Percentiles rank a stretch among this genome's conserved stretches.
Evolutionary conservation across 2,113 vertebrate species (phyloP).

Genomic region (Gallinago undulata): DNA sequence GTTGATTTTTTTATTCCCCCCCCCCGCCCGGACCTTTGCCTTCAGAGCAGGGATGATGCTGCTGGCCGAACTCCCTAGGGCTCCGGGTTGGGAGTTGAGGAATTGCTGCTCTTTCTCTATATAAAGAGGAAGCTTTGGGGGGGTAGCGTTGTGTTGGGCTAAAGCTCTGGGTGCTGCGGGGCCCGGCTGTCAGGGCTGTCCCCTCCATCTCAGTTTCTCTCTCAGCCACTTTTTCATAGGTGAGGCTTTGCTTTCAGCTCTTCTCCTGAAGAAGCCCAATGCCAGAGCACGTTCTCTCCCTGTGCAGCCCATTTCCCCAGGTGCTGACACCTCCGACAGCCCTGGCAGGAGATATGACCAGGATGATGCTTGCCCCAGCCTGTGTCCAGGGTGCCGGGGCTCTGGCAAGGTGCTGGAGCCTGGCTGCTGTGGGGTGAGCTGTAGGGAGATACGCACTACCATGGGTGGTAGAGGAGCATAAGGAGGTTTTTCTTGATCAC

Average conservation of each 20-base stretch:
- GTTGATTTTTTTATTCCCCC: background rate
- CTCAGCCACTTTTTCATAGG: fast-evolving
- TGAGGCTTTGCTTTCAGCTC: background rate
- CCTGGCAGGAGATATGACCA: background rate
- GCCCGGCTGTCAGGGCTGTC: background rate
- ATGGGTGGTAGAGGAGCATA: fast-evolving
- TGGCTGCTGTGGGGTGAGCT: background rate
- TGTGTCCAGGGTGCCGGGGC: background rate
- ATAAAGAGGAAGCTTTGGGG: background rate
- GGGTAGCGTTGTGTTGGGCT: background rate
- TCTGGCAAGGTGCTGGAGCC: background rate
- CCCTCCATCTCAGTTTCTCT: background rate
- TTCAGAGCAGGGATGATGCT: background rate
- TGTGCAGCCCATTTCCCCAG: background rate
- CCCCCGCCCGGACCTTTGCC: background rate
- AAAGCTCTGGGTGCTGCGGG: background rate
- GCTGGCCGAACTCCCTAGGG: background rate
- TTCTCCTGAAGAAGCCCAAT: background rate
- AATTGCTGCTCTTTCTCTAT: background rate
- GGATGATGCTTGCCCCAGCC: background rate
- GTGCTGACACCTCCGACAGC: background rate
- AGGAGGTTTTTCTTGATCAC: background rate
- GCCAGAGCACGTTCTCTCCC: background rate
- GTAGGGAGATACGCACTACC: fast-evolving
- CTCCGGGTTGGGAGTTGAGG: background rate